Evolutionary conservation across 2,797 vertebrate species (phyloP), one percentile per base, ranked within the genome.

Genomic region (Macropodus opercularis): DNA sequence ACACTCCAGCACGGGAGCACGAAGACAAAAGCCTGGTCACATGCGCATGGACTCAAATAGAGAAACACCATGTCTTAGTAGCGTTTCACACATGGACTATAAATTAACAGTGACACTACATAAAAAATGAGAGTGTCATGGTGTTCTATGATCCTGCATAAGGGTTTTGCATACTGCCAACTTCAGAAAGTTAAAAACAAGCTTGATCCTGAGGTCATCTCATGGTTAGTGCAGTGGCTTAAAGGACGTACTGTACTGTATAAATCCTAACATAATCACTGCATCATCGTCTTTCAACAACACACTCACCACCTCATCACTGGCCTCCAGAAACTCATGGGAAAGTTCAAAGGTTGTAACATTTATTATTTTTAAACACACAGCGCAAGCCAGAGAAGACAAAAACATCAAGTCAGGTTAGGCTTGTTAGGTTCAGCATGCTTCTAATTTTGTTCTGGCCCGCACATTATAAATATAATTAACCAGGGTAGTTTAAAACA

Each of bases 401-500:
- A 63, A 69, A 75, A 72, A 67, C 18, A 36, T 51, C 14, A 46
- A 72, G 70, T 70, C 56, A 72, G 69, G 68, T 83, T 86, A 64
- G 63, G 61, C 49, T 71, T 68, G 52, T 73, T 71, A 43, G 65
- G 73, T 69, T 78, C 53, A 62, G 52, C 55, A 49, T 74, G 68
- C 75, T 78, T 90, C 79, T 85, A 84, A 91, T 91, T 90, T 78
- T 10, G 68, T 79, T 80, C 72, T 49, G 48, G 66, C 69, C 68
- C 13, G 49, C 72, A 83, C 77, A 86, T 85, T 81, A 79, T 73
- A 81, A 83, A 85, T 76, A 86, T 88, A 89, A 92, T 90, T 91
- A 88, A 75, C 51, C 48, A 52, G 69, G 32, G 79, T 81, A 63
- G 63, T 76, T 76, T 63, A 73, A 86, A 90, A 75, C 77, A 90